Evolutionary conservation across 2,797 vertebrate genomes (phyloP), one percentile per base, ranked within the genome.

Genomic region (Anolis apletophallus): DNA sequence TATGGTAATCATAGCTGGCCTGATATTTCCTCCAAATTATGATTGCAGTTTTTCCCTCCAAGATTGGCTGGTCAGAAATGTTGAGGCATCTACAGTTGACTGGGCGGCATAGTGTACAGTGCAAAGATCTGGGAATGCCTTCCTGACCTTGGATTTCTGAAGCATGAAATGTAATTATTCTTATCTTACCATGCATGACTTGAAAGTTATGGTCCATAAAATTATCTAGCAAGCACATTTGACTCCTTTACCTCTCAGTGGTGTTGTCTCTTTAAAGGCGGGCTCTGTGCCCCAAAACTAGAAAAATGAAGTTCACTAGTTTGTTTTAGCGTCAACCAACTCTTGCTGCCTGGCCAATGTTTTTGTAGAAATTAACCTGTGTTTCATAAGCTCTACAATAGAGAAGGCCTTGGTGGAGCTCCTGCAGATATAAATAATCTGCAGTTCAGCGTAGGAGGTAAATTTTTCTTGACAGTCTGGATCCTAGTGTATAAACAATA

Each of bases 141-240:
- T 83, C 80, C 34, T 88, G 88, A 82, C 84, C 68, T 85, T 82
- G 50, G 57, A 71, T 78, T 85, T 69, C 50, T 88, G 84, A 88
- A 82, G 88, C 84, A 83, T 88, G 80, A 85, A 78, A 85, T 88
- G 83, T 85, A 83, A 88, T 85, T 83, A 79, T 59, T 32, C 26
- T 55, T 67, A 81, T 81, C 83, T 76, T 64, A 64, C 64, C 74
- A 85, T 83, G 80, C 67, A 73, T 85, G 72, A 85, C 84, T 85
- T 82, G 36, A 88, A 88, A 54, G 40, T 85, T 83, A 83, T 83
- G 68, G 67, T 19, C 80, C 80, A 85, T 73, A 85, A 88, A 88
- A 85, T 83, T 82, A 85, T 85, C 67, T 78, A 46, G 57, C 57
- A 21, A 13, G 57, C 29, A 46, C 80, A 73, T 50, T 79, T 88